Evolutionary conservation across 2,888 invertebrate species (phyloP).

Genomic region (Agapetus fuscipes): DNA sequence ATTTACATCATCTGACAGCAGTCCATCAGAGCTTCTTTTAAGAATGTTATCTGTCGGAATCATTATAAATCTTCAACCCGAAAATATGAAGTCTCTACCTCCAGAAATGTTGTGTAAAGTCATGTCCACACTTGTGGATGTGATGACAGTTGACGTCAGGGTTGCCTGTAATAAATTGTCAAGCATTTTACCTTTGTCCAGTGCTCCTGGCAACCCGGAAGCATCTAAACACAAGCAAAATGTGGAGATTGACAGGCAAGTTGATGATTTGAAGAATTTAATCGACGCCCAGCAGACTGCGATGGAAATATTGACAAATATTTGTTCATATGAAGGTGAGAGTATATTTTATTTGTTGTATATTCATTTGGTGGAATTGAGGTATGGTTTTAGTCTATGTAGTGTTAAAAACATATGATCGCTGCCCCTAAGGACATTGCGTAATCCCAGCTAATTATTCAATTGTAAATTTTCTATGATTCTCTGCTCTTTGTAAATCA

Average conservation of each 20-base stretch:
- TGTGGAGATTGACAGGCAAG: slow-evolving; percentile 36
- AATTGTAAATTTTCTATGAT: too few species aligned
- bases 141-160: slow-evolving; percentile 46
- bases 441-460: too few species aligned
- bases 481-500: too few species aligned
- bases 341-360: not conserved
- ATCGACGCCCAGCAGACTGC: slow-evolving; percentile 60
- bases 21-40: slow-evolving; percentile 38
- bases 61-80: slow-evolving; percentile 43
- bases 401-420: too few species aligned
- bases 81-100: slow-evolving; percentile 35
- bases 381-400: too few species aligned
- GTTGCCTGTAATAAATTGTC: slow-evolving; percentile 39
- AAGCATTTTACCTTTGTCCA: slow-evolving; percentile 40
- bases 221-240: slow-evolving; percentile 33
- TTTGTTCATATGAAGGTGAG: slow-evolving; percentile 56
- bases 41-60: slow-evolving; percentile 51
- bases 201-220: slow-evolving; percentile 27
- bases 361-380: slow-evolving; percentile 1
- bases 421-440: too few species aligned
- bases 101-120: slow-evolving; percentile 40
- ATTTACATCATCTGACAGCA: slow-evolving; percentile 33
- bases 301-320: slow-evolving; percentile 61
- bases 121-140: slow-evolving; percentile 40
- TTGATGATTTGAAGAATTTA: slow-evolving; percentile 43